Percentiles rank a stretch among this genome's conserved stretches.
Conservation (phyloP, 2,888 invertebrate genomes). For the Myopa tessellatipennis region DNA sequence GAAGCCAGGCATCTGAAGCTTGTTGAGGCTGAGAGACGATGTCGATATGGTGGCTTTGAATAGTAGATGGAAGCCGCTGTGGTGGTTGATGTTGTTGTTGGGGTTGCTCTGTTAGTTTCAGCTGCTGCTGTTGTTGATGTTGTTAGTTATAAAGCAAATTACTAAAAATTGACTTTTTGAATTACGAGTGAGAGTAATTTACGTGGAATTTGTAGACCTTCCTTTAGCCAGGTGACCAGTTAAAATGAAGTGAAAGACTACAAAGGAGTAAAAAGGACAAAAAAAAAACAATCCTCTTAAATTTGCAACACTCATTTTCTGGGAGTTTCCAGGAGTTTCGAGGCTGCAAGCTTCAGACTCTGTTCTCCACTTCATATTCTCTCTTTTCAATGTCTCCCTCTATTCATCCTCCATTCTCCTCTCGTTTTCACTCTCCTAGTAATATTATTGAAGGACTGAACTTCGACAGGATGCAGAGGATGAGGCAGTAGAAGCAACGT, state of each 20-base stretch:
- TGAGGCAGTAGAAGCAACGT: background rate
- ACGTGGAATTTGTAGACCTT: slow-evolving; percentile 16
- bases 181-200: slow-evolving; percentile 33
- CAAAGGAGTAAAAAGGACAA: no score
- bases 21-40: no score
- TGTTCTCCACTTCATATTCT: no score
- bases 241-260: background rate
- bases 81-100: background rate
- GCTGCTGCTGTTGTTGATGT: slow-evolving; percentile 2
- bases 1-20: no score
- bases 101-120: background rate
- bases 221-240: background rate
- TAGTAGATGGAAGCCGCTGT: background rate
- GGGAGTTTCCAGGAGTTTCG: no score
- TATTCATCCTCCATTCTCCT: background rate
- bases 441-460: slow-evolving; percentile 37
- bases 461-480: slow-evolving; percentile 2
- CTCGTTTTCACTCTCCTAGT: background rate
- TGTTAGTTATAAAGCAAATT: slow-evolving; percentile 24
- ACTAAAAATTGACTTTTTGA: slow-evolving; percentile 35
- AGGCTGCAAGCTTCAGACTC: no score
- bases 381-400: no score
- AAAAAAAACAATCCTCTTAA: background rate
- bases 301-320: background rate
- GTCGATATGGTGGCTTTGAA: background rate